Evolutionary conservation across 2,113 vertebrate genomes (phyloP).

Genomic region (Antigone vipio): DNA sequence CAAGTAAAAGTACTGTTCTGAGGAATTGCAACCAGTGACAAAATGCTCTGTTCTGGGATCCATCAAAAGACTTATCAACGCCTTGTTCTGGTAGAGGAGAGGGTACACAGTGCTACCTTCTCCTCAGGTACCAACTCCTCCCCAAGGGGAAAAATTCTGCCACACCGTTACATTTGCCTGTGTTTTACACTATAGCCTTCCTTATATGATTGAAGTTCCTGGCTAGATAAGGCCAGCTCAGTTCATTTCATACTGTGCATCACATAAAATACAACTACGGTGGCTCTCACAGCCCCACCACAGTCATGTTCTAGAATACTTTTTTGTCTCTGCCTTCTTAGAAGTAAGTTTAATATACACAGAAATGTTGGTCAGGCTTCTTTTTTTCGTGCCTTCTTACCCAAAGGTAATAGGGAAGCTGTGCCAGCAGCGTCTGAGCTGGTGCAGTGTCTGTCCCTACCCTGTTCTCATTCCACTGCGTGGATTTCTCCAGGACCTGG

Average conservation of each 20-base stretch:
- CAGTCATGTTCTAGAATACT: neutral
- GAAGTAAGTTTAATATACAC: conserved; percentile 72
- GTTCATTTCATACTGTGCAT: neutral
- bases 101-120: neutral
- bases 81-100: neutral
- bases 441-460: conserved; percentile 67
- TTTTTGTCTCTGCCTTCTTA: conserved; percentile 21
- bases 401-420: conserved; percentile 71
- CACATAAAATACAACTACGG: neutral
- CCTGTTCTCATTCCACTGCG: conserved; percentile 74
- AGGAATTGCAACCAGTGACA: neutral
- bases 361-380: conserved; percentile 77
- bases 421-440: conserved; percentile 75
- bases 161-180: neutral
- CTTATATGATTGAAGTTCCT: neutral
- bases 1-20: neutral
- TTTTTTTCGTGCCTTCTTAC: conserved; percentile 52
- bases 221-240: neutral
- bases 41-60: neutral
- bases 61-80: neutral
- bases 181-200: neutral
- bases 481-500: conserved; percentile 80
- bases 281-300: neutral
- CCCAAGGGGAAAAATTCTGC: neutral
- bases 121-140: neutral